Evolutionary conservation across 2,113 vertebrate genomes (phyloP), one percentile per base, ranked within the genome.

Genomic region (Corythoichthys haematopterus): DNA sequence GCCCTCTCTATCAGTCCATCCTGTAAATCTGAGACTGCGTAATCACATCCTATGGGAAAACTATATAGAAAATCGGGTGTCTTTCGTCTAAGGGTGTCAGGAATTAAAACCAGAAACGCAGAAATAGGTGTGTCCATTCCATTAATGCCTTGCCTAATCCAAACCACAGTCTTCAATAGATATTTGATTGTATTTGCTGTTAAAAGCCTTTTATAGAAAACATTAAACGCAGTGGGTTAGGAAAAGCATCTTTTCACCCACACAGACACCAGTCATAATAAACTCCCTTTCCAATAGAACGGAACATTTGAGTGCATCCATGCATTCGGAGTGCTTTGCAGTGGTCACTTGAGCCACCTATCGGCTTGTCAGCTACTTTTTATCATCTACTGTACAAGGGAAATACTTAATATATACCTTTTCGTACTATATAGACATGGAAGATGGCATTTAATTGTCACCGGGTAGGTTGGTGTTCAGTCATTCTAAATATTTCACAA

Each of bases 401-500:
- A 81, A 72, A 83, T 72, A 56, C 75, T 71, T 77, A 64, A 77
- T 69, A 77, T 74, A 38, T 77, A 81, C 73, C 40, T 8, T 33
- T 61, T 55, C 70, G 76, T 45, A 76, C 68, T 80, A 72, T 66
- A 76, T 68, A 69, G 79, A 79, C 83, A 89, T 16, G 3, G n/a
- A 40, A 40, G 37, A 6, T 81, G 66, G 14, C 84, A 72, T 84
- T 81, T 77, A 81, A 83, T 85, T 82, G 77, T 87, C 82, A 88
- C 74, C n/a, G 3, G 60, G n/a, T 46, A 1, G 43, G 40, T 87
- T 76, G 87, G 88, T 85, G 89, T 90, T 90, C 66, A 88, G 77
- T 90, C 79, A 84, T 80, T 85, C 84, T 88, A 83, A 89, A 92
- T 90, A 91, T 91, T 91, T 92, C 68, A 57, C 12, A 90, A 69